These are phyloP conservation scores for Salvelinus alpinus DNA, from an alignment of 2,113 vertebrate genomes.

Conservation along the genomic window DNA sequence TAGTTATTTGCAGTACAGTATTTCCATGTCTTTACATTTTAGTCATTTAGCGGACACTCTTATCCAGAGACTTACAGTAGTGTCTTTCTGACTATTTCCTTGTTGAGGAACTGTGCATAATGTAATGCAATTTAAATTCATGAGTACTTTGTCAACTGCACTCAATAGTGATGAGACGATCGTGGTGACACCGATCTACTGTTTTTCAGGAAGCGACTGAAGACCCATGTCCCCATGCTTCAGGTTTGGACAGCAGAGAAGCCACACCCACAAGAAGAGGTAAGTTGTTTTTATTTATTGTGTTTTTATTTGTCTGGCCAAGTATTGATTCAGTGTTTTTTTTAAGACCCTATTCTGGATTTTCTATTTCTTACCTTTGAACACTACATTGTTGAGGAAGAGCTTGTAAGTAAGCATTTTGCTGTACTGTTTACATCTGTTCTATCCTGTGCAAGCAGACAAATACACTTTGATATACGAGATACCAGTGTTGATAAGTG, in stretches of 20 bases:
- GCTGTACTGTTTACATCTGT: too few species aligned
- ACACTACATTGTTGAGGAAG: too few species aligned
- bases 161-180: neutral
- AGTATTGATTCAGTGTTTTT: too few species aligned
- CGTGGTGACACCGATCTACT: neutral
- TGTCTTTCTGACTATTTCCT: neutral
- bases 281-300: conserved; percentile 51
- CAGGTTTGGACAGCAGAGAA: conserved; percentile 97
- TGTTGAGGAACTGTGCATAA: neutral
- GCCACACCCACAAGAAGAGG: conserved; percentile 96
- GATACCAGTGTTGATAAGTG: neutral
- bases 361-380: too few species aligned
- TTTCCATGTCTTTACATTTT: too few species aligned
- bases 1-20: too few species aligned
- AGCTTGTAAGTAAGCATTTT: too few species aligned
- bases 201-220: conserved; percentile 83
- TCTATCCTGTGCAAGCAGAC: neutral
- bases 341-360: too few species aligned
- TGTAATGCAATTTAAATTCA: neutral
- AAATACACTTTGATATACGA: neutral
- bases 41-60: too few species aligned
- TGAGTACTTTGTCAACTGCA: neutral
- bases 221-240: conserved; percentile 90
- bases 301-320: neutral
- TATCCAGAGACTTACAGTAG: too few species aligned